Evolutionary conservation across 2,113 vertebrate species (phyloP), one percentile per base, ranked within the genome.

Genomic region (Heliornis fulica): DNA sequence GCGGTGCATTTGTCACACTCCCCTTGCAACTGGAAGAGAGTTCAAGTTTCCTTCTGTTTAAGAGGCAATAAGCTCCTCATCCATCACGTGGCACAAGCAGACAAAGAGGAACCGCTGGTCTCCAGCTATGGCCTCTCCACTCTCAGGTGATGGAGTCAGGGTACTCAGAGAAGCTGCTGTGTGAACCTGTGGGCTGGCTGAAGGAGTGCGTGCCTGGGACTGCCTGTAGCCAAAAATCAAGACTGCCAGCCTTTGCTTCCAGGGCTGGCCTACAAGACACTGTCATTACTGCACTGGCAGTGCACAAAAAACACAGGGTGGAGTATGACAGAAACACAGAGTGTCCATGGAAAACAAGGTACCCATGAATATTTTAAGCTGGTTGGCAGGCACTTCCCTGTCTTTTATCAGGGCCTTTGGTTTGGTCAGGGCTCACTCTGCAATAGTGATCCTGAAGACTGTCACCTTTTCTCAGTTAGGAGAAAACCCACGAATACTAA

Each of bases 31-130:
- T 46, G 72, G 71, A 92, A 74, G 1, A 4, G 59, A 72, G 92
- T 88, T 96, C 87, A 93, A 63, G 54, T 93, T 95, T 81, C 82
- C 79, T 80, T 23, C 22, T 51, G 15, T 46, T 60, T 71, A 41
- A 89, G 57, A 15, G 56, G 77, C 85, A 88, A 29, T 26, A 61
- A 87, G 63, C 26, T 61, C 59, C 59, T 23, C 63, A 28, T 90
- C 80, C 63, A 28, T 90, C 80, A 86, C n/a, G 1, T 68, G 72
- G 46, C 89, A 43, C 26, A 34, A 38, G 51, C 63, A 89, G 83
- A 95, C 95, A 89, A 95, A 93, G 76, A 90, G 60, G 80, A 81
- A 31, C 9, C 15, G 21, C 45, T 1, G 0, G 2, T 57, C 79
- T 63, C 45, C 15, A 50, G 63, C 78, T 16, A 9, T 1, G 13